These are phyloP conservation scores for Odontomachus brunneus DNA, from an alignment of 1,140 invertebrate species.

Conservation along the genomic window DNA sequence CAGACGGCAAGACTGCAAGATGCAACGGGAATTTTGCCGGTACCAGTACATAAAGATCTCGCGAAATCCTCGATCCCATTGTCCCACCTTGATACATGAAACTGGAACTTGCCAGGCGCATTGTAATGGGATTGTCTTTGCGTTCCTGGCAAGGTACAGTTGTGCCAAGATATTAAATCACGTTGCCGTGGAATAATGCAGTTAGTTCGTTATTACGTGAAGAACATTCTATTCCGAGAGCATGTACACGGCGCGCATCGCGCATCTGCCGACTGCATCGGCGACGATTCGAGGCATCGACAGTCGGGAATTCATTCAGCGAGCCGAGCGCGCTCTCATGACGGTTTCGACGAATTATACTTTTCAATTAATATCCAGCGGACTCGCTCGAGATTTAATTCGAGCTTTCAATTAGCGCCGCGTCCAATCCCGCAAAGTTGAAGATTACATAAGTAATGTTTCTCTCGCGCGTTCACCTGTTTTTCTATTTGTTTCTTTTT, in stretches of 20 bases:
- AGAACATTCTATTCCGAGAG: constrained; percentile 48
- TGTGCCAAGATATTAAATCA: constrained; percentile 61
- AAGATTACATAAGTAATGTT: too few relatives aligned
- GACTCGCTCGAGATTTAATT: too few relatives aligned
- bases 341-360: too few relatives aligned
- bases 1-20: neutral
- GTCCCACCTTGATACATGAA: constrained; percentile 58
- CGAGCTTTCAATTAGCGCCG: too few relatives aligned
- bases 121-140: constrained; percentile 60
- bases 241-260: constrained; percentile 28
- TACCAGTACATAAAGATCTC: constrained; percentile 45
- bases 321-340: too few relatives aligned
- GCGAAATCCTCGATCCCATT: constrained; percentile 58
- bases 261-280: neutral
- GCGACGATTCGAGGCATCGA: constrained; percentile 23
- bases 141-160: constrained; percentile 57
- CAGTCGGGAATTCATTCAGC: neutral
- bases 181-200: constrained; percentile 57
- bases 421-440: too few relatives aligned
- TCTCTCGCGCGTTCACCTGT: too few relatives aligned
- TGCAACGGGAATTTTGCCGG: constrained; percentile 57
- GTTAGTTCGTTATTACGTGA: constrained; percentile 59
- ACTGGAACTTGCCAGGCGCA: constrained; percentile 58
- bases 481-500: too few relatives aligned
- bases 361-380: too few relatives aligned